phyloP scores from a whole-genome alignment of 2,888 invertebrate genomes.

The Andricus quercusramuli region DNA sequence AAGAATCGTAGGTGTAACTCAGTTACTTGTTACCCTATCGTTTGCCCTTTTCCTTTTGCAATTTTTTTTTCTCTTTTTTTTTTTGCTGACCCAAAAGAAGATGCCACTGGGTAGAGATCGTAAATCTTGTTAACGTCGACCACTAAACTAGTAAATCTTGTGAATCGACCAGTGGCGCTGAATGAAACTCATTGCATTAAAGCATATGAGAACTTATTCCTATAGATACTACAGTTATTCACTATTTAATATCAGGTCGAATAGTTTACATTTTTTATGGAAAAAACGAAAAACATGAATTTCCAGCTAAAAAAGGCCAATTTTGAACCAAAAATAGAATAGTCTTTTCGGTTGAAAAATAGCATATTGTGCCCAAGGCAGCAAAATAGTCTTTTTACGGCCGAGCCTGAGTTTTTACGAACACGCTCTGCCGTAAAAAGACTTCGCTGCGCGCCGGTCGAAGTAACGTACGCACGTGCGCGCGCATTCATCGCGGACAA shows the following conservation, averaged over 20 bases:
- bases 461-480: too few species aligned
- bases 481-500: too few species aligned
- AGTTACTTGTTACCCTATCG: slow-evolving; percentile 7
- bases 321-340: too few species aligned
- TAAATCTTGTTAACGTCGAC: slow-evolving; percentile 5
- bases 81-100: background rate
- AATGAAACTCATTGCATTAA: background rate
- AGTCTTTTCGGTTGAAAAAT: too few species aligned
- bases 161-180: slow-evolving; percentile 2
- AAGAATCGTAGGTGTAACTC: background rate
- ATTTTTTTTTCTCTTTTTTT: background rate
- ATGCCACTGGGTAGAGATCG: background rate
- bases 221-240: background rate
- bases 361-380: too few species aligned
- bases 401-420: too few species aligned
- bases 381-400: too few species aligned
- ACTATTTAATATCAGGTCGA: background rate
- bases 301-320: too few species aligned
- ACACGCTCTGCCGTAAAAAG: too few species aligned
- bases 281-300: too few species aligned
- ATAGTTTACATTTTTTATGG: background rate
- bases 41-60: background rate
- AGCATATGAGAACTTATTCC: background rate
- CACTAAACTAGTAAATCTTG: slow-evolving; percentile 16
- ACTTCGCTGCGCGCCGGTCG: too few species aligned